Conservation (phyloP, 2,888 invertebrate genomes). For the Athetis lepigone region DNA sequence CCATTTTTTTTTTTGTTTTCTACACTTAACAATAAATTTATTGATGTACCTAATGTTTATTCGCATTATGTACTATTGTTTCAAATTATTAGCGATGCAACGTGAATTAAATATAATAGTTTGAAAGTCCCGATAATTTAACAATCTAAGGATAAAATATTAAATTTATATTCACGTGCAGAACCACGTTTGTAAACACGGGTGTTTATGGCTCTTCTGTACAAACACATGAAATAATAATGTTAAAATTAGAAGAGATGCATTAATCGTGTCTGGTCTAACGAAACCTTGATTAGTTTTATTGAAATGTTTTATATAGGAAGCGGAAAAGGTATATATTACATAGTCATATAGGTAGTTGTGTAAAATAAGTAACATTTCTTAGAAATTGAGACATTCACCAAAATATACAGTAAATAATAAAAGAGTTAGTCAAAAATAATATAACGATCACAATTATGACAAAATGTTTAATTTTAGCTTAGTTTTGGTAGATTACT, state of each 20-base stretch:
- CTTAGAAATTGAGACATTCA: too few relatives aligned
- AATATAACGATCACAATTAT: too few relatives aligned
- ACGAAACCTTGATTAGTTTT: slow-evolving; percentile 45
- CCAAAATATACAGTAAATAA: too few relatives aligned
- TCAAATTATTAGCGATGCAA: neutral
- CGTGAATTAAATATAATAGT: neutral
- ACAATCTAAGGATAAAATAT: slow-evolving; percentile 14
- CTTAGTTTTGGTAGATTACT: too few relatives aligned
- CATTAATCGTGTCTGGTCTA: slow-evolving; percentile 33
- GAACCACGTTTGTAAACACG: slow-evolving; percentile 9
- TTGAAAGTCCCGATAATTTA: too few relatives aligned
- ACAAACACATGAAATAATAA: slow-evolving; percentile 17
- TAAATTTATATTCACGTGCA: neutral
- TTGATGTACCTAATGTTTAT: neutral
- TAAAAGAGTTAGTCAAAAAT: too few relatives aligned
- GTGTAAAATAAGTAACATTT: too few relatives aligned
- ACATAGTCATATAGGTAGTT: neutral
- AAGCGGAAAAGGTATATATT: too few relatives aligned
- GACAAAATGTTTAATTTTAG: too few relatives aligned
- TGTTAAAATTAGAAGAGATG: slow-evolving; percentile 41
- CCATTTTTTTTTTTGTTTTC: neutral
- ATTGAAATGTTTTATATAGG: slow-evolving; percentile 39
- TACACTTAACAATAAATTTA: neutral
- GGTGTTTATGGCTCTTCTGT: neutral
- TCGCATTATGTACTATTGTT: neutral